Base-by-base conservation (phyloP, 2,113 vertebrate genomes). In the human (Homo sapiens) region DNA sequence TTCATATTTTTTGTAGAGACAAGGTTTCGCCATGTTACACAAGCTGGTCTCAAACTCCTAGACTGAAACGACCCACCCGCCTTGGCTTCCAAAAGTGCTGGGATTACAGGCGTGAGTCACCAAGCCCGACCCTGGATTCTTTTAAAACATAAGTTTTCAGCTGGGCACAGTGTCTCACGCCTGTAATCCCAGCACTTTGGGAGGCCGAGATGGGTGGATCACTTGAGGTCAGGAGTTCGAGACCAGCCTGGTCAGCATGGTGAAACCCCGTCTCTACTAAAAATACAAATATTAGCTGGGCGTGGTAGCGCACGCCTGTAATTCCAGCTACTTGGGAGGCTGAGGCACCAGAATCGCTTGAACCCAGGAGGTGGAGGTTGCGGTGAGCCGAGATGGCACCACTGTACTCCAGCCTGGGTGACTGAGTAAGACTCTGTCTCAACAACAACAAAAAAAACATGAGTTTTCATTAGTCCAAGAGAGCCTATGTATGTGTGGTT, bases 401-500 rank as follows among this genome's bases (percentile, higher is more conserved):
- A 68, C 32, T 35, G 32, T 14, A 68, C 66, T 68, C 66, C 32
- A 68, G 32, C 66, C 6, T 68, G 3, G 32, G 14, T 17, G 7
- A 35, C 66, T 35, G 57, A 59, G 7, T 59, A 35, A 68, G 66
- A 68, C 66, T 68, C 66, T 17, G 7, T 35, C 66, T 35, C 66
- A 68, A 68, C 13, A 68, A 68, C 13, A 38, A 38, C 20, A 68
- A 68, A 22, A 72, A 94, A 95, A 81, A 83, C 4, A 6, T 20
- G 90, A 78, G 10, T 59, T 88, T 97, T 43, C 43, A 76, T 91
- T 94, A 89, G 59, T 90, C 61, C 52, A 92, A 97, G 48, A 83
- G 0, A 83, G 14, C 35, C 70, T 80, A 57, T 72, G 22, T 72
- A 85, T 76, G 9, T 94, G 30, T 40, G 40, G 23, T 66, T 94